phyloP scores from a whole-genome alignment of 35 echinoderm and acorn worm genomes.

The Ophiothrix spiculata region DNA sequence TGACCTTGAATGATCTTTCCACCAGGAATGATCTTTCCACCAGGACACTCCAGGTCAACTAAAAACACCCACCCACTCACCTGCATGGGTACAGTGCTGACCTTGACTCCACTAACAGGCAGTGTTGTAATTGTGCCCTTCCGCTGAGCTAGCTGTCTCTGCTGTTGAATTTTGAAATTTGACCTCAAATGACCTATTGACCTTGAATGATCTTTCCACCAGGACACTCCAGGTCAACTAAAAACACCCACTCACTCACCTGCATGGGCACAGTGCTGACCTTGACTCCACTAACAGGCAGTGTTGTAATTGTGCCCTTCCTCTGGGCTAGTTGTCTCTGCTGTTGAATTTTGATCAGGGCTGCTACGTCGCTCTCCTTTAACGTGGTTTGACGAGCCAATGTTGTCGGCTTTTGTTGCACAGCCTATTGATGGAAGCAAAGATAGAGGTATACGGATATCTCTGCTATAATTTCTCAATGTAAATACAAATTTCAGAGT shows the following conservation, averaged over 20 bases:
- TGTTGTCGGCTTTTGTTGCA: neutral
- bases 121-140: neutral
- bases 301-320: neutral
- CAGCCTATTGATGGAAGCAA: no score
- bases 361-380: neutral
- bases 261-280: neutral
- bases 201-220: no score
- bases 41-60: no score
- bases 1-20: no score
- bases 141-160: neutral
- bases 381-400: neutral
- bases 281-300: neutral
- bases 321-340: neutral
- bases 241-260: no score
- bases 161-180: neutral
- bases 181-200: no score
- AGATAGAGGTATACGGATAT: neutral
- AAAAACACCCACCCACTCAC: no score
- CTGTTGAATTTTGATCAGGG: neutral
- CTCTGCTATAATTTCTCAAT: no score
- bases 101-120: neutral
- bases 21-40: no score
- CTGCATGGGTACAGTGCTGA: neutral
- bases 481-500: no score
- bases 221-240: no score